Percentiles rank a stretch among this genome's conserved stretches.
Evolutionary conservation across 2,113 vertebrate species (phyloP).

Genomic region (Macquaria ambigua): DNA sequence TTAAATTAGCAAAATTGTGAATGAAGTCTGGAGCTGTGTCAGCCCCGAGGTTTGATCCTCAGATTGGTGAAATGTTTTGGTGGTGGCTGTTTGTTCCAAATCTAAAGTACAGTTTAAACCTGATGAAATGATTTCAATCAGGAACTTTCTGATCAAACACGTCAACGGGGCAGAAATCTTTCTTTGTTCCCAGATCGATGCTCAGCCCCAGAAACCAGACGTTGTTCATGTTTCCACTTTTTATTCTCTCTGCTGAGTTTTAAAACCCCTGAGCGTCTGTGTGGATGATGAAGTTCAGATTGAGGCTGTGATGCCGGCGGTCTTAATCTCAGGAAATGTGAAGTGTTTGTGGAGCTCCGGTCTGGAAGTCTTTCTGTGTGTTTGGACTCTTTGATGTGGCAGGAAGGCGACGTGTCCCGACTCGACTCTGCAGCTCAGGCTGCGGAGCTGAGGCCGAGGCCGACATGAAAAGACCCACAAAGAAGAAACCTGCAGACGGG

Average conservation of each 20-base stretch:
- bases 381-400: conserved; percentile 47
- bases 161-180: no score
- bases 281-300: background rate
- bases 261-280: background rate
- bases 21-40: no score
- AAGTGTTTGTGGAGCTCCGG: background rate
- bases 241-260: background rate
- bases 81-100: no score
- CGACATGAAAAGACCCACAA: conserved; percentile 34
- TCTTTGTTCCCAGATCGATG: no score
- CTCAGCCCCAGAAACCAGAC: no score
- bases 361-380: background rate
- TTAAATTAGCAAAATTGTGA: no score
- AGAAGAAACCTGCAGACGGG: conserved; percentile 31
- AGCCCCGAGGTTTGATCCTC: no score
- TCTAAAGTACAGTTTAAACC: no score
- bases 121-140: no score
- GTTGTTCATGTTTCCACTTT: no score
- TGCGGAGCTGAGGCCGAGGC: background rate
- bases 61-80: no score
- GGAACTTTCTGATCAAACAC: no score
- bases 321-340: conserved; percentile 16
- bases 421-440: conserved; percentile 52
- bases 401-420: conserved; percentile 73
- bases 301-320: background rate